Percentiles rank a stretch among this genome's conserved stretches.
Conservation (phyloP, 2,888 invertebrate species). For the Thereva nobilitata region DNA sequence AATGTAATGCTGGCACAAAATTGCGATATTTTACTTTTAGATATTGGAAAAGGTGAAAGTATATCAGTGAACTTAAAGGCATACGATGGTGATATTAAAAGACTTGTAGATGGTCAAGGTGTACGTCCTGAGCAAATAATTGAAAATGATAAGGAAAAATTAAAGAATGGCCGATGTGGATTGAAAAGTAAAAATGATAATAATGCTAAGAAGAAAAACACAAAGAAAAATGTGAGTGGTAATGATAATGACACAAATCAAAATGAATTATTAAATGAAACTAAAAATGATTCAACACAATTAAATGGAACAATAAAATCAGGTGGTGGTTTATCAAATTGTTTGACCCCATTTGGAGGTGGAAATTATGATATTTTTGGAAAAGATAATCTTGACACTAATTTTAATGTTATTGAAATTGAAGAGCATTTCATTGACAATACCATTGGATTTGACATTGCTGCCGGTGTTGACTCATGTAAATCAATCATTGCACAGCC, state of each 20-base stretch:
- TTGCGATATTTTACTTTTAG: slow-evolving; percentile 73
- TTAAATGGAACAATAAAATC: slow-evolving; percentile 67
- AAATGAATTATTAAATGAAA: slow-evolving; percentile 61
- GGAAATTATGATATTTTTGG: slow-evolving; percentile 63
- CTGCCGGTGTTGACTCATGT: slow-evolving; percentile 67
- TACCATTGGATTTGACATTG: slow-evolving; percentile 64
- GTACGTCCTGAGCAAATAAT: slow-evolving; percentile 67
- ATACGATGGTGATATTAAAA: slow-evolving; percentile 57
- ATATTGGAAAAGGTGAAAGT: slow-evolving; percentile 73
- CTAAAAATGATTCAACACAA: slow-evolving; percentile 60
- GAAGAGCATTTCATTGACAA: slow-evolving; percentile 62
- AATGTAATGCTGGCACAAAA: slow-evolving; percentile 78
- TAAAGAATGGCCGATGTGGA: slow-evolving; percentile 62
- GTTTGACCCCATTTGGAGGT: too few relatives aligned
- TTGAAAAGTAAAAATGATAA: slow-evolving; percentile 68
- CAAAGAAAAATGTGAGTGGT: slow-evolving; percentile 56
- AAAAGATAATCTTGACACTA: slow-evolving; percentile 52
- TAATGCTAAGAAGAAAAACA: slow-evolving; percentile 64
- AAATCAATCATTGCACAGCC: slow-evolving; percentile 63
- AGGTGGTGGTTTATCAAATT: slow-evolving; percentile 65
- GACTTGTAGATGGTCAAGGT: slow-evolving; percentile 73
- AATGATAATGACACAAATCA: slow-evolving; percentile 72
- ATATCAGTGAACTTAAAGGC: slow-evolving; percentile 73
- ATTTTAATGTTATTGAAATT: slow-evolving; percentile 58
- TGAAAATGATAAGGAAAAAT: slow-evolving; percentile 65